phyloP scores from a whole-genome alignment of 2,113 vertebrate genomes.

The Elanoides forficatus region DNA sequence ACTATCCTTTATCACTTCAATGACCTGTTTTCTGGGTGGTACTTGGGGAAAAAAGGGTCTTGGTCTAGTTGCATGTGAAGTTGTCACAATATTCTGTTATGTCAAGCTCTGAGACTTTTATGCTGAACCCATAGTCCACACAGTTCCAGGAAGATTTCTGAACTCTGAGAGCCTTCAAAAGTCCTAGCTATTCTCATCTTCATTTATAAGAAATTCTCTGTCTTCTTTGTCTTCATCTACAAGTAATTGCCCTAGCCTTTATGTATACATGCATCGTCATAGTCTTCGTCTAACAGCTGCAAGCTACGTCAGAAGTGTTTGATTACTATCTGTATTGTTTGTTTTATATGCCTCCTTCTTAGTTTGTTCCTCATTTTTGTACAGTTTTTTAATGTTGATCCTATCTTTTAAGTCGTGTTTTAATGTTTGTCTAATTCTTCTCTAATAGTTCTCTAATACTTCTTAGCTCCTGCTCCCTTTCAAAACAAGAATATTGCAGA shows the following conservation, averaged over 20 bases:
- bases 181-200: neutral
- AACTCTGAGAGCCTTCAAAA: neutral
- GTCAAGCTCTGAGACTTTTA: neutral
- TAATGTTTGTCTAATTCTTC: neutral
- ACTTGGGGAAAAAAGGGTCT: neutral
- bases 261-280: accelerated
- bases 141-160: neutral
- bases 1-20: neutral
- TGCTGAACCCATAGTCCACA: neutral
- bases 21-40: neutral
- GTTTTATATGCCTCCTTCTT: neutral
- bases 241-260: neutral
- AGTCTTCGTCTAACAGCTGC: neutral
- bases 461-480: neutral
- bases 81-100: neutral
- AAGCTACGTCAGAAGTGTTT: neutral
- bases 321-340: neutral
- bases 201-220: neutral
- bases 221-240: neutral
- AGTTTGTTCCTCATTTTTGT: neutral
- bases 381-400: neutral
- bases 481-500: neutral
- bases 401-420: neutral
- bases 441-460: neutral
- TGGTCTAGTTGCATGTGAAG: neutral